Percentiles rank a stretch among this genome's conserved stretches.
Conservation (phyloP, 2,888 invertebrate genomes). For the Dinocampus coccinellae region DNA sequence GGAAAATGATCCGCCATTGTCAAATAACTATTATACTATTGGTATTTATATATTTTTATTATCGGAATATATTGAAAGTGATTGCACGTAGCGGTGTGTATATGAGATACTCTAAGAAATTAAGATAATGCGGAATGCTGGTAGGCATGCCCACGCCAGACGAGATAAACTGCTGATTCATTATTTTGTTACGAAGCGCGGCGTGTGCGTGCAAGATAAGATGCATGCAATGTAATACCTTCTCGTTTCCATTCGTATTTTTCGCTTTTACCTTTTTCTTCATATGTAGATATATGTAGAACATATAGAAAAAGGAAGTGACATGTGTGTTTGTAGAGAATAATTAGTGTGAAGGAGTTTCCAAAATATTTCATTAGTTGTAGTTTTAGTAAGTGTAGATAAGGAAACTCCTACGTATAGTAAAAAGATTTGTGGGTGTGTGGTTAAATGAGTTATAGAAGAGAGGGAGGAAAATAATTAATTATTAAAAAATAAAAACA, state of each 20-base stretch:
- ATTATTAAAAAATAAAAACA: too few species aligned
- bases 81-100: slow-evolving; percentile 11
- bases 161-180: slow-evolving; percentile 60
- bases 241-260: slow-evolving; percentile 37
- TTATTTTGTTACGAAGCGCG: slow-evolving; percentile 57
- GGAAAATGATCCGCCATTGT: too few species aligned
- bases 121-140: slow-evolving; percentile 57
- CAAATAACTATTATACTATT: neutral
- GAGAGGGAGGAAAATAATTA: too few species aligned
- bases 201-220: slow-evolving; percentile 52
- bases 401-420: slow-evolving; percentile 45
- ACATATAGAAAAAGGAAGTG: neutral
- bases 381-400: slow-evolving; percentile 45
- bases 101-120: slow-evolving; percentile 41
- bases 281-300: neutral
- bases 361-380: neutral
- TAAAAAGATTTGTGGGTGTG: neutral
- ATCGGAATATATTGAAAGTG: neutral
- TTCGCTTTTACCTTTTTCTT: slow-evolving; percentile 1
- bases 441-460: neutral
- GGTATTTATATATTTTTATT: neutral
- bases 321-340: neutral
- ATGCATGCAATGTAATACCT: slow-evolving; percentile 48
- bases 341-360: neutral
- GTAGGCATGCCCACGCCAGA: slow-evolving; percentile 47